These are phyloP conservation scores for Scaptomyza parva DNA, from an alignment of 2,888 invertebrate genomes.

Conservation along the genomic window DNA sequence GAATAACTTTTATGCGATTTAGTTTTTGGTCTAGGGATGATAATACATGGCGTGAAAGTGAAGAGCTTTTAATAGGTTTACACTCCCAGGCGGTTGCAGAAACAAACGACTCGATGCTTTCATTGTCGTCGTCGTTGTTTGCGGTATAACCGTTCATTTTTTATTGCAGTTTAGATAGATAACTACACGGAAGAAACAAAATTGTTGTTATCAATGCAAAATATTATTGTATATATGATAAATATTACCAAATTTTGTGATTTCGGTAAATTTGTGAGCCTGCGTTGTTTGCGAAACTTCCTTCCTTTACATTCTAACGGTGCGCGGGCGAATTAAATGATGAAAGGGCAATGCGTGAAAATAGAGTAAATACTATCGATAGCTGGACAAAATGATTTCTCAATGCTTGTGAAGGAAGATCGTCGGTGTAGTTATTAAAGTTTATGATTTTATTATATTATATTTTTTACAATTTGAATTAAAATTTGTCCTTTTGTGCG, in stretches of 20 bases:
- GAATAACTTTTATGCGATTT: slow-evolving; percentile 37
- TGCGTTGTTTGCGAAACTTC: background rate
- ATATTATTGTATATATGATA: background rate
- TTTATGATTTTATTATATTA: too few relatives aligned
- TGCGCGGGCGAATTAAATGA: background rate
- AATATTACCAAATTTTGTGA: background rate
- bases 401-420: background rate
- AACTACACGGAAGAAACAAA: background rate
- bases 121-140: background rate
- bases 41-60: slow-evolving; percentile 32
- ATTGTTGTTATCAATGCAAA: background rate
- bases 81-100: slow-evolving; percentile 10
- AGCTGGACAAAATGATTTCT: background rate
- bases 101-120: slow-evolving; percentile 39
- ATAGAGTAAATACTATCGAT: background rate
- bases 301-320: background rate
- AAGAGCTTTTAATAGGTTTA: slow-evolving; percentile 3
- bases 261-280: background rate
- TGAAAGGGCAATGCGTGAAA: background rate
- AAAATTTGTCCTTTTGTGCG: too few relatives aligned
- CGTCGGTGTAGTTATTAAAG: too few relatives aligned
- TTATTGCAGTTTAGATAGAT: background rate
- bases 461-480: background rate
- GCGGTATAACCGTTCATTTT: slow-evolving; percentile 2
- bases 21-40: slow-evolving; percentile 41